These are phyloP conservation scores for Cottoperca gobio DNA, from an alignment of 2,797 vertebrate species.

Conservation along the genomic window DNA sequence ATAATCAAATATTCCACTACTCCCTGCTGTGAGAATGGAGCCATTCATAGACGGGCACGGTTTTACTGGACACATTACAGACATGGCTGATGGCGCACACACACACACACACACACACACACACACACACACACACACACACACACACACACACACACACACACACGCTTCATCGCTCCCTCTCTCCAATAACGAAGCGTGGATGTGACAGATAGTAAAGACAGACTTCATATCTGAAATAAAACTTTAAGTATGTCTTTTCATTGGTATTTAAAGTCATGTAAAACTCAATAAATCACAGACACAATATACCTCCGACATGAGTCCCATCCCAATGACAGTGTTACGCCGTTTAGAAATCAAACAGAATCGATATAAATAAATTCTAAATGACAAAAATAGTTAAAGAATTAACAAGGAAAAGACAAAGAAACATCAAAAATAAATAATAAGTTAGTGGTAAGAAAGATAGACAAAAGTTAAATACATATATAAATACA, in stretches of 20 bases:
- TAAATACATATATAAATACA: no score
- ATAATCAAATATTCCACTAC: slow-evolving; percentile 42
- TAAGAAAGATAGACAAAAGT: no score
- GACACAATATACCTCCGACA: no score
- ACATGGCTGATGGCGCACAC: background rate
- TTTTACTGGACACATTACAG: slow-evolving; percentile 21
- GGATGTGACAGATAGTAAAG: background rate
- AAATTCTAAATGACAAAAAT: no score
- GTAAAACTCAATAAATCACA: no score
- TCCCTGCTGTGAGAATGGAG: slow-evolving; percentile 38
- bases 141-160: background rate
- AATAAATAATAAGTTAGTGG: no score
- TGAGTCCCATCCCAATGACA: no score
- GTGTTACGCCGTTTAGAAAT: no score
- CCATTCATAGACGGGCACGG: slow-evolving; percentile 45
- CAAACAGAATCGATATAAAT: no score
- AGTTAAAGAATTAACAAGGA: no score
- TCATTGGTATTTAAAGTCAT: no score
- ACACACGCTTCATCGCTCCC: background rate
- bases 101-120: background rate
- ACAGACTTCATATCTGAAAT: background rate
- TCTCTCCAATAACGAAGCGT: background rate
- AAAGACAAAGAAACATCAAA: no score
- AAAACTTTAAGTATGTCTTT: background rate
- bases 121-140: background rate